Evolutionary conservation across 1,140 invertebrate species (phyloP).

Genomic region (Trichogramma pretiosum): DNA sequence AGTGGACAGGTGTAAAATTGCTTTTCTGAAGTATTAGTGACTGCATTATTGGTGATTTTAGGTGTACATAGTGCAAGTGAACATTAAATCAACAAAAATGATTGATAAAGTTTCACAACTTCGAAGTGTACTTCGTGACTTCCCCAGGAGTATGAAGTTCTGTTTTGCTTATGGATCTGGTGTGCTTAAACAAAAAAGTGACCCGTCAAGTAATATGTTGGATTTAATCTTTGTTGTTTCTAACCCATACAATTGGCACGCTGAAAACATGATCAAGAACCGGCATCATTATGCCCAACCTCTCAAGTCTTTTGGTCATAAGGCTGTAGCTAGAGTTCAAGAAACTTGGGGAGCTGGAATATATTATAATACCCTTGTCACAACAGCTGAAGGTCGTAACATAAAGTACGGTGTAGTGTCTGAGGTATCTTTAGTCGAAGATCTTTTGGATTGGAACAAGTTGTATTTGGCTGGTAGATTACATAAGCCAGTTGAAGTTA

Average conservation of each 20-base stretch:
- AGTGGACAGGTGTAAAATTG: not conserved
- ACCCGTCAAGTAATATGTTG: constrained; percentile 64
- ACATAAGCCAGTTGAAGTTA: constrained; percentile 84
- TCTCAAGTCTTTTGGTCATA: constrained; percentile 65
- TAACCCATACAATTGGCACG: constrained; percentile 76
- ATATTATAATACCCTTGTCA: constrained; percentile 92
- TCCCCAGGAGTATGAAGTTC: constrained; percentile 63
- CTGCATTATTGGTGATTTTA: not conserved
- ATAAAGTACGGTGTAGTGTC: constrained; percentile 97
- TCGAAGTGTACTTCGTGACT: constrained; percentile 51
- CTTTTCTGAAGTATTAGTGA: not conserved
- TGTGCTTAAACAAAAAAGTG: constrained; percentile 68
- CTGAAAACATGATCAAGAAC: constrained; percentile 75
- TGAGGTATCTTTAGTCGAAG: constrained; percentile 69
- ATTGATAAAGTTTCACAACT: constrained; percentile 25
- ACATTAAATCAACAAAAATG: constrained; percentile 11
- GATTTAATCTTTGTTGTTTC: constrained; percentile 90
- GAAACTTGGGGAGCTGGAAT: constrained; percentile 77
- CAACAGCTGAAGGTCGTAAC: constrained; percentile 57
- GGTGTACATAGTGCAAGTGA: not conserved
- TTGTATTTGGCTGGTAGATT: constrained; percentile 89
- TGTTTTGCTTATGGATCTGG: constrained; percentile 93
- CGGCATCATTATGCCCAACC: constrained; percentile 76
- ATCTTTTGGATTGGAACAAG: constrained; percentile 87
- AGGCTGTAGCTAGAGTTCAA: constrained; percentile 67